Evolutionary conservation across 2,113 vertebrate species (phyloP).

Genomic region (Emydocephalus ijimae): DNA sequence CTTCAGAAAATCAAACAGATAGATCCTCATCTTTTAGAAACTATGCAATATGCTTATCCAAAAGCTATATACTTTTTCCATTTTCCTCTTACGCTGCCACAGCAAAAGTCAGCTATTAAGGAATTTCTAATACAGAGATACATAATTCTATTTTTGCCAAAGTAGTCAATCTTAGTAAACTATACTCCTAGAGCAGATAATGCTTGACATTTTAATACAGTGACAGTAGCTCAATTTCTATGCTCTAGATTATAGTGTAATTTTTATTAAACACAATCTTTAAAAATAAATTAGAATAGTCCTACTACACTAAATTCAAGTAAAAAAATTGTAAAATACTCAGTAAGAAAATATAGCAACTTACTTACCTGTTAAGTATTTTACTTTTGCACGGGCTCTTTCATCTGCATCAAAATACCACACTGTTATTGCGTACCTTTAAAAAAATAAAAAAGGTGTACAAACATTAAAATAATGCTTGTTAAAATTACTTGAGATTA

Average conservation of each 20-base stretch:
- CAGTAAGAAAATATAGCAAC: not conserved
- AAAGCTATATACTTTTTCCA: not conserved
- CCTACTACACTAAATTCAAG: not conserved
- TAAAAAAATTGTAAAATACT: not conserved
- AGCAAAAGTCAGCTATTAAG: not conserved
- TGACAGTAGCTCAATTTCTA: not conserved
- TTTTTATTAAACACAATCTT: not conserved
- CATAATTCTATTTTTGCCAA: not conserved
- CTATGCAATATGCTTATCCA: not conserved
- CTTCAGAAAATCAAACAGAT: not conserved
- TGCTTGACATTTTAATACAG: not conserved
- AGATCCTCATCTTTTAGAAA: not conserved
- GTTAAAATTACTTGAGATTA: not conserved
- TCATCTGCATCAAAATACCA: slow-evolving; percentile 99
- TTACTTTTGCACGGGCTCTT: slow-evolving; percentile 94
- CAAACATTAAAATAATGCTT: not conserved
- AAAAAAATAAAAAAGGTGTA: slow-evolving; percentile 24
- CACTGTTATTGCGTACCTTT: slow-evolving; percentile 97
- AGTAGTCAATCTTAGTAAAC: not conserved
- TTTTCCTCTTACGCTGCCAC: not conserved
- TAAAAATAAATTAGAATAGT: not conserved
- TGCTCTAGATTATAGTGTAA: not conserved
- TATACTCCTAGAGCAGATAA: not conserved
- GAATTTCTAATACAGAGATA: not conserved
- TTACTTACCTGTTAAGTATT: slow-evolving; percentile 89